Percentiles rank a stretch among this genome's conserved stretches.
Evolutionary conservation across 2,113 vertebrate species (phyloP).

Genomic region (Oncorhynchus kisutch): DNA sequence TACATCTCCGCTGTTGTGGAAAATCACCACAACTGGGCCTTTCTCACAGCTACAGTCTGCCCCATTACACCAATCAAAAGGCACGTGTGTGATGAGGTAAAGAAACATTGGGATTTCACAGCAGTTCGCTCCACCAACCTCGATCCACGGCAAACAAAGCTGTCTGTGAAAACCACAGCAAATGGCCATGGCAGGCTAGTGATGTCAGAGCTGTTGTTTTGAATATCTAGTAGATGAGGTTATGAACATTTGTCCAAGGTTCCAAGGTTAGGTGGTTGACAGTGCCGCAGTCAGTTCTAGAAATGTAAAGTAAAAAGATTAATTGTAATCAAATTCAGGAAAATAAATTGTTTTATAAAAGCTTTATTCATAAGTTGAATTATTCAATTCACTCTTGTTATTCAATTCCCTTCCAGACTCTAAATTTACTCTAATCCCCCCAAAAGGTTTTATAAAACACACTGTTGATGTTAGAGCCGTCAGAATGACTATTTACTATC

Average conservation of each 20-base stretch:
- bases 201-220: slow-evolving; percentile 7
- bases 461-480: no score
- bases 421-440: no score
- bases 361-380: no score
- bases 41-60: slow-evolving; percentile 22
- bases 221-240: slow-evolving; percentile 9
- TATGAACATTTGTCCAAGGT: not conserved
- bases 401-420: no score
- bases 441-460: no score
- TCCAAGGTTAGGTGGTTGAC: not conserved
- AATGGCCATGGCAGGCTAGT: slow-evolving; percentile 9
- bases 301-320: not conserved
- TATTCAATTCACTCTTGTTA: no score
- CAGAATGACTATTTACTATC: no score
- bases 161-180: slow-evolving; percentile 9
- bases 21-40: slow-evolving; percentile 34
- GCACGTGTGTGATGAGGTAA: slow-evolving; percentile 23
- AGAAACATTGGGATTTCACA: slow-evolving; percentile 6
- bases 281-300: not conserved
- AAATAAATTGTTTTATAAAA: no score
- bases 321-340: no score
- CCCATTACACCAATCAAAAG: slow-evolving; percentile 20
- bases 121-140: not conserved
- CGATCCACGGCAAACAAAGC: slow-evolving; percentile 11
- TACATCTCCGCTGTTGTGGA: slow-evolving; percentile 40